Evolutionary conservation across 2,797 vertebrate species (phyloP).

Genomic region (Miichthys miiuy): DNA sequence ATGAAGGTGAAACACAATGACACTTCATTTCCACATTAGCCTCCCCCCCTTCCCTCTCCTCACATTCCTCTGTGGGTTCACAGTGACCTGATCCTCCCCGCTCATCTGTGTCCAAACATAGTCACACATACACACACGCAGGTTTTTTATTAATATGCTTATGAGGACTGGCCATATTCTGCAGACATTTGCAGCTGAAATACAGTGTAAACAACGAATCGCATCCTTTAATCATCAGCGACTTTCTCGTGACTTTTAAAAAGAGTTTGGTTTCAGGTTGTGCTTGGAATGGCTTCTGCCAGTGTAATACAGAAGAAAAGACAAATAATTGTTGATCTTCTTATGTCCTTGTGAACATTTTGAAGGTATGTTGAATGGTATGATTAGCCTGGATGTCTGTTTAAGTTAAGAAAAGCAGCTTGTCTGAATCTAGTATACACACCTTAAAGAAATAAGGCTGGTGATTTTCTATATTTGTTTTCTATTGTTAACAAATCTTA

Average conservation of each 20-base stretch:
- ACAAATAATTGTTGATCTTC: not conserved
- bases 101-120: constrained; percentile 64
- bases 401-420: not conserved
- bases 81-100: constrained; percentile 67
- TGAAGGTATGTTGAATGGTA: not conserved
- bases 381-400: constrained; percentile 17
- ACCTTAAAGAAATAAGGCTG: not conserved
- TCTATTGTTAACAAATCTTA: not conserved
- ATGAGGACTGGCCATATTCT: constrained; percentile 9
- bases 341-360: constrained; percentile 1
- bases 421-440: not conserved
- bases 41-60: constrained; percentile 43
- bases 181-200: constrained; percentile 14
- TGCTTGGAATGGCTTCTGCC: not conserved
- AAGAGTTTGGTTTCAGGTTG: constrained; percentile 16
- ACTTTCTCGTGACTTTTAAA: constrained; percentile 20
- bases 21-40: constrained; percentile 75
- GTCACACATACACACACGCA: not conserved
- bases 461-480: not conserved
- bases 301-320: not conserved
- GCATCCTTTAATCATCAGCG: not conserved
- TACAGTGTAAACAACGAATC: not conserved
- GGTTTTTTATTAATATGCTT: constrained; percentile 42
- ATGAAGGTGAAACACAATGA: constrained; percentile 81
- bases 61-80: constrained; percentile 60